Conservation (phyloP, 2,888 invertebrate genomes). For the Trilocha varians region DNA sequence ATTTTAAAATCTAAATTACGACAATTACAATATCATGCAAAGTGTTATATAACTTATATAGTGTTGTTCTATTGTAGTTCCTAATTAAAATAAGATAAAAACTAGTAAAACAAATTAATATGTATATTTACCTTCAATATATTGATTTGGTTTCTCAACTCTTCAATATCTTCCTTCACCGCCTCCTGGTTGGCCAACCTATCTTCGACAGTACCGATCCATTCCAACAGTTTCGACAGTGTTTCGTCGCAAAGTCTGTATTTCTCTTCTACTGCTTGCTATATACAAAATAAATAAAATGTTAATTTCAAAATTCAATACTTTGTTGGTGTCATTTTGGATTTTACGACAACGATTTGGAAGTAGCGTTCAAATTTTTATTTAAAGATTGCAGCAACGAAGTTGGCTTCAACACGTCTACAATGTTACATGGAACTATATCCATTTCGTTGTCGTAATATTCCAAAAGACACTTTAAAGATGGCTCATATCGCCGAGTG, state of each 20-base stretch:
- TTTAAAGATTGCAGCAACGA: too few relatives aligned
- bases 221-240: constrained; percentile 86
- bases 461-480: neutral
- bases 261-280: constrained; percentile 97
- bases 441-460: neutral
- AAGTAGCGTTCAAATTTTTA: too few relatives aligned
- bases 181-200: constrained; percentile 88
- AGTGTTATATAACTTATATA: too few relatives aligned
- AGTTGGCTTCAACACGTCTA: too few relatives aligned
- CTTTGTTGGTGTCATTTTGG: neutral
- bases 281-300: constrained; percentile 16
- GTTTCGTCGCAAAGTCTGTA: constrained; percentile 93
- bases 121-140: constrained; percentile 79
- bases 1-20: too few relatives aligned
- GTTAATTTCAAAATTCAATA: neutral
- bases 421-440: too few relatives aligned
- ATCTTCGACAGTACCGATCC: constrained; percentile 89
- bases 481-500: neutral
- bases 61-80: too few relatives aligned
- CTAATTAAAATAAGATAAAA: neutral
- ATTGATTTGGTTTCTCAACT: constrained; percentile 90
- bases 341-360: neutral
- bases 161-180: constrained; percentile 89
- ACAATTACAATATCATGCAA: too few relatives aligned
- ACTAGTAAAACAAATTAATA: neutral